These are phyloP conservation scores for Cavia porcellus DNA, from an alignment of 2,113 vertebrate species.

Conservation along the genomic window DNA sequence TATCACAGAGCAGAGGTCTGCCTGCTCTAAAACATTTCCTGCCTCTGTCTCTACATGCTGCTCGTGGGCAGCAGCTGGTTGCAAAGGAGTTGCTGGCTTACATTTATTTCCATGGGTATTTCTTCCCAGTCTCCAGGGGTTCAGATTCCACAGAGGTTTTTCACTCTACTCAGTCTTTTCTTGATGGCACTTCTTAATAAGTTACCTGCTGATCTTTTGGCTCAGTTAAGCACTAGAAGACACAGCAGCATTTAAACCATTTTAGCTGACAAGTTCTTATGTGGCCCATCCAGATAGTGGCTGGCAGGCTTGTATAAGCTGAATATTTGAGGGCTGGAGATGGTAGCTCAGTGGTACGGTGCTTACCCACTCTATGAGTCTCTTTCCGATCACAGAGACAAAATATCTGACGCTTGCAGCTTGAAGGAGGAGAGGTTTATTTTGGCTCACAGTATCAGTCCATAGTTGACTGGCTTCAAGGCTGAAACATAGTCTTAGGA, in stretches of 20 bases:
- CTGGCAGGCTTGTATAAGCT: not conserved
- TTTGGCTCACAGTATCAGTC: not conserved
- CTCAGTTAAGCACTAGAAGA: not conserved
- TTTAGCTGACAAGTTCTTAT: not conserved
- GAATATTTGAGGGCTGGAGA: not conserved
- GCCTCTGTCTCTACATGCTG: not conserved
- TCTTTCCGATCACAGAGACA: not conserved
- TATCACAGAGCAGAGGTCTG: not conserved
- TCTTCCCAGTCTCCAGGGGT: constrained; percentile 36
- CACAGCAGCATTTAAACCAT: not conserved
- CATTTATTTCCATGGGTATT: not conserved
- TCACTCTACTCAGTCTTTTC: not conserved
- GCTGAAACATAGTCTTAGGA: not conserved
- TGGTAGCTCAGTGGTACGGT: not conserved
- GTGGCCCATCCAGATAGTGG: not conserved
- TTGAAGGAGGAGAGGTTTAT: not conserved
- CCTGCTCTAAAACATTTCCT: not conserved
- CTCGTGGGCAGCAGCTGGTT: not conserved
- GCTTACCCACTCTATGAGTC: not conserved
- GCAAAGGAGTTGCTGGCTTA: not conserved
- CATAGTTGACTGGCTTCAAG: not conserved
- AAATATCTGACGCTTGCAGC: not conserved
- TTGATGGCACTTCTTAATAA: constrained; percentile 67
- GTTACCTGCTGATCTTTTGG: not conserved
- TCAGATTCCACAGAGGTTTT: not conserved